Evolutionary conservation across 2,113 vertebrate genomes (phyloP).

Genomic region (Pogona vitticeps): DNA sequence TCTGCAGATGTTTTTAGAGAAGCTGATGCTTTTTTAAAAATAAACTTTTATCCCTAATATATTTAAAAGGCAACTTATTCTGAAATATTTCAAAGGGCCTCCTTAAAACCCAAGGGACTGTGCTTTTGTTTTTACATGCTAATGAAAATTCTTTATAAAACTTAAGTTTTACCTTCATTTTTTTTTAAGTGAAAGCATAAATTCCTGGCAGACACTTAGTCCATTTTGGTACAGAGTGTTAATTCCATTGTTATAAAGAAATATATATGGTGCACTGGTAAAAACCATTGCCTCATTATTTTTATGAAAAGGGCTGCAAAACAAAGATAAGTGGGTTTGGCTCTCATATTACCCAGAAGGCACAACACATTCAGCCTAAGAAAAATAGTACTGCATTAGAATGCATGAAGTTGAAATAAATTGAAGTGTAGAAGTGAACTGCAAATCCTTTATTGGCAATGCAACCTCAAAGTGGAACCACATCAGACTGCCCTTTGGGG

Average conservation of each 20-base stretch:
- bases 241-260: constrained; percentile 2
- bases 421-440: not conserved
- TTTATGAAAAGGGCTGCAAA: constrained; percentile 1
- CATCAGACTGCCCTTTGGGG: no score
- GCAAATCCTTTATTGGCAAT: not conserved
- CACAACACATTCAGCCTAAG: not conserved
- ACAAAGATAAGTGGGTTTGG: not conserved
- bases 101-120: not conserved
- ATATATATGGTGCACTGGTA: not conserved
- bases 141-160: not conserved
- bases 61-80: not conserved
- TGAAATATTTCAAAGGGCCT: not conserved
- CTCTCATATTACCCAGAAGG: not conserved
- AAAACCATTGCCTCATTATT: not conserved
- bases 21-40: not conserved
- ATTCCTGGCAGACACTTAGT: constrained; percentile 14
- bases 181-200: not conserved
- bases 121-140: not conserved
- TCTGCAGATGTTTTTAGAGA: not conserved
- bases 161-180: not conserved
- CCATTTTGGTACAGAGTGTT: not conserved
- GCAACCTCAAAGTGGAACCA: no score
- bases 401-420: not conserved
- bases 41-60: not conserved
- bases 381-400: not conserved